phyloP scores from a whole-genome alignment of 1,140 invertebrate species.

The Dufourea novaeangliae region DNA sequence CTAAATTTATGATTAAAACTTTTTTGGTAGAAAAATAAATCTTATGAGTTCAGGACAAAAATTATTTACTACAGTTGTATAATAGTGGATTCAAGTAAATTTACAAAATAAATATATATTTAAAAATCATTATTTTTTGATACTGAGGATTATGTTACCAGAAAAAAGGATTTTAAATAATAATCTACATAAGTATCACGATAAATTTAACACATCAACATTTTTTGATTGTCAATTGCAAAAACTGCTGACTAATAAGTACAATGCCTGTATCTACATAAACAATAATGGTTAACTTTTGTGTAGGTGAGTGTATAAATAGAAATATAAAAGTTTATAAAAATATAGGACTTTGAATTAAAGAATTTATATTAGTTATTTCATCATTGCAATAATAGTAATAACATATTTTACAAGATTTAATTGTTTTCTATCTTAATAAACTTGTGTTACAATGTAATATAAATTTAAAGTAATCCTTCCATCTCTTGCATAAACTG shows the following conservation, averaged over 20 bases:
- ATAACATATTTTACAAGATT: constrained; percentile 51
- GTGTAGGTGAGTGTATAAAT: not conserved
- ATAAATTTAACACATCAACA: not conserved
- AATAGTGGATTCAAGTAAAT: no score
- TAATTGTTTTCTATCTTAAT: constrained; percentile 29
- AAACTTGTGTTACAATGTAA: constrained; percentile 53
- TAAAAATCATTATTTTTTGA: no score
- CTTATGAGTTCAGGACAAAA: not conserved
- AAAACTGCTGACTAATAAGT: not conserved
- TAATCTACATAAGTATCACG: not conserved
- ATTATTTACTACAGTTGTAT: not conserved
- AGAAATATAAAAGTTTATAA: constrained; percentile 9
- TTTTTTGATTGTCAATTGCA: not conserved
- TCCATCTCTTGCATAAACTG: constrained; percentile 99
- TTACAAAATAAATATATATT: no score
- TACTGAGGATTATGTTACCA: not conserved
- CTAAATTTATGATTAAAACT: no score
- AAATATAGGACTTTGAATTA: not conserved
- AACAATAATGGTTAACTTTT: not conserved
- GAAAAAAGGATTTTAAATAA: not conserved
- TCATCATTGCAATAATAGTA: constrained; percentile 15
- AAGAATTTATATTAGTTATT: constrained; percentile 18
- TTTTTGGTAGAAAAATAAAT: no score
- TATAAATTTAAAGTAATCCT: constrained; percentile 87
- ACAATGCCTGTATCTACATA: constrained; percentile 2